phyloP scores from a whole-genome alignment of 2,113 vertebrate species.

The Syngnathus floridae region DNA sequence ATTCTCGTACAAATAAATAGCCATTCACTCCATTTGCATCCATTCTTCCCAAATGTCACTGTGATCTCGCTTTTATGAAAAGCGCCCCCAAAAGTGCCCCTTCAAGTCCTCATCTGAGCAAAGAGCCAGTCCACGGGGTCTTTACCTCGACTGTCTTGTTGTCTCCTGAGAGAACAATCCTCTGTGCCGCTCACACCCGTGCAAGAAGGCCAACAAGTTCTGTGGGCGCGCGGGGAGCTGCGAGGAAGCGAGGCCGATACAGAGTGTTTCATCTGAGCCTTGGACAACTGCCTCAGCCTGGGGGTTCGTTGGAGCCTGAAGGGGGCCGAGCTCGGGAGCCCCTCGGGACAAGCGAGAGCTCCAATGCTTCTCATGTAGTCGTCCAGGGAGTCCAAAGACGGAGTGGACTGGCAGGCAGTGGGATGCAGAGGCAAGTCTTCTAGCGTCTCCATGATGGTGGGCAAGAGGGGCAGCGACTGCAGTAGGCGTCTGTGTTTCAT shows the following conservation, averaged over 20 bases:
- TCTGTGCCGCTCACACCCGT: constrained; percentile 37
- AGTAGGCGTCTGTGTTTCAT: constrained; percentile 66
- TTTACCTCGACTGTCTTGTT: constrained; percentile 47
- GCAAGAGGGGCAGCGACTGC: constrained; percentile 56
- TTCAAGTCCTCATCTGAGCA: constrained; percentile 59
- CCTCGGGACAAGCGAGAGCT: constrained; percentile 61
- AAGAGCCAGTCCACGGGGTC: constrained; percentile 76
- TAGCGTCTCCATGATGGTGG: constrained; percentile 69
- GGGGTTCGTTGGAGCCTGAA: constrained; percentile 56
- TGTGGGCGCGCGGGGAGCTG: constrained; percentile 38
- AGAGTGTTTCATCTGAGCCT: constrained; percentile 57
- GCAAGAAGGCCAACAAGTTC: constrained; percentile 45
- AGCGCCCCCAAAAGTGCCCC: constrained; percentile 2
- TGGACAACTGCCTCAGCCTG: constrained; percentile 56
- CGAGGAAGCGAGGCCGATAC: constrained; percentile 43
- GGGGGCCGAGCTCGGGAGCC: constrained; percentile 47
- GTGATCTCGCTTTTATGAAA: neutral
- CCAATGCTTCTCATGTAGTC: constrained; percentile 71
- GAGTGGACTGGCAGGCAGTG: constrained; percentile 32
- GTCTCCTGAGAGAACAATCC: constrained; percentile 52
- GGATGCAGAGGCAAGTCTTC: constrained; percentile 58
- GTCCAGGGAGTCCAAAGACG: constrained; percentile 58
- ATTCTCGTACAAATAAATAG: constrained; percentile 46
- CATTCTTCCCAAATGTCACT: constrained; percentile 12
- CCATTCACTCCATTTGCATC: constrained; percentile 12